phyloP scores from a whole-genome alignment of 2,888 invertebrate genomes.

The Dusona sp. region DNA sequence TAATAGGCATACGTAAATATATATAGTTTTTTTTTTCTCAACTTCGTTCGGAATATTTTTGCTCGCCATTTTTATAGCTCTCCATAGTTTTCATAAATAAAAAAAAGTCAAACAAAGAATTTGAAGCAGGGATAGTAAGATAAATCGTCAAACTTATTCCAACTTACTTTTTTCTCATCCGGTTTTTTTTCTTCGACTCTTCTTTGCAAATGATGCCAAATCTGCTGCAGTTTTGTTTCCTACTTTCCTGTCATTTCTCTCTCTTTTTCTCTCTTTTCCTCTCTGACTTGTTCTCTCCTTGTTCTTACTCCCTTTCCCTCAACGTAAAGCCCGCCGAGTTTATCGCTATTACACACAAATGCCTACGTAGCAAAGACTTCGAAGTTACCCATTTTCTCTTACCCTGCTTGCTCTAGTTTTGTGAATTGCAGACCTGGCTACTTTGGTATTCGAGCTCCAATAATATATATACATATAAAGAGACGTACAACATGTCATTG shows the following conservation, averaged over 20 bases:
- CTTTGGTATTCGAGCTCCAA: conserved; percentile 39
- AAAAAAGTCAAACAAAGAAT: neutral
- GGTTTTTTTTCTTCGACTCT: conserved; percentile 12
- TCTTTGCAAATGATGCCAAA: conserved; percentile 28
- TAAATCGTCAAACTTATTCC: neutral
- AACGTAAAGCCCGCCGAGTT: conserved; percentile 23
- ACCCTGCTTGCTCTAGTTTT: conserved; percentile 56
- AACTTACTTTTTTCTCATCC: conserved; percentile 6
- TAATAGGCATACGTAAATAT: neutral
- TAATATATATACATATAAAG: conserved; percentile 6
- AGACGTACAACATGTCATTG: conserved; percentile 40
- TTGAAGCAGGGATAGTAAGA: conserved; percentile 13
- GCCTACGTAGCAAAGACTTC: conserved; percentile 25
- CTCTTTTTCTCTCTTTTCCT: neutral
- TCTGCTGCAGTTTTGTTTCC: conserved; percentile 38
- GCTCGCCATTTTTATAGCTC: neutral
- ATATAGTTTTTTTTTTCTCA: neutral
- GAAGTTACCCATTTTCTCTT: conserved; percentile 49
- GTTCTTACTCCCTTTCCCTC: conserved; percentile 4
- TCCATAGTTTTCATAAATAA: neutral
- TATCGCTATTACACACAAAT: conserved; percentile 31
- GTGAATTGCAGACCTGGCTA: conserved; percentile 44
- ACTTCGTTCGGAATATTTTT: neutral
- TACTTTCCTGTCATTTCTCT: conserved; percentile 20
- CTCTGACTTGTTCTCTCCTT: neutral